A percentile compares a stretch with the other conserved stretches of the same genome.
Evolutionary conservation across 2,113 vertebrate genomes (phyloP).

Genomic region (Bubo blakistoni): DNA sequence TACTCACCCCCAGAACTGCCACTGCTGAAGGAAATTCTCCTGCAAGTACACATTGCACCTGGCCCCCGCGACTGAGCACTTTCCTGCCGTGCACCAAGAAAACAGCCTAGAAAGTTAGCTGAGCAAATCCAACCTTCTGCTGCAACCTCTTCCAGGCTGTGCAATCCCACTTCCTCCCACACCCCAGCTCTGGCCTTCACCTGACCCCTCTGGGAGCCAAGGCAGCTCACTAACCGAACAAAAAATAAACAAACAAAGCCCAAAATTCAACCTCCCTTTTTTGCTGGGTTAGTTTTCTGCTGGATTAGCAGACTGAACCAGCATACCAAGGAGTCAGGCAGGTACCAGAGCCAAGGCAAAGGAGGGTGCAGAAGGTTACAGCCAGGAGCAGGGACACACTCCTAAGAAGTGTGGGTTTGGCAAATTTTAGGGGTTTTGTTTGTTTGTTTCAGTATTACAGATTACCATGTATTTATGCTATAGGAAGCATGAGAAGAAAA

Average conservation of each 20-base stretch:
- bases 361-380: not conserved
- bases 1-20: not conserved
- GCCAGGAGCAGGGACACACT: not conserved
- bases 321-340: fast-evolving
- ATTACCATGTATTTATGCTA: not conserved
- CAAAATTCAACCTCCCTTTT: not conserved
- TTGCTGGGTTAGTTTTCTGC: not conserved
- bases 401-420: not conserved
- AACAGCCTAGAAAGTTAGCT: not conserved
- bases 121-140: not conserved
- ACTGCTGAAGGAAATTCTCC: not conserved
- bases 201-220: not conserved
- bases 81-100: not conserved
- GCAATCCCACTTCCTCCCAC: not conserved
- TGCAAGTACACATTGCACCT: not conserved
- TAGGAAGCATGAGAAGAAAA: not conserved
- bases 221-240: not conserved
- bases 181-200: not conserved
- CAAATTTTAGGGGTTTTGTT: not conserved
- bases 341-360: not conserved
- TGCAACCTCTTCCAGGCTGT: not conserved
- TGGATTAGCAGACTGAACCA: not conserved
- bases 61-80: fast-evolving
- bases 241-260: not conserved
- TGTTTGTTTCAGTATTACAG: not conserved